Conservation (phyloP, 2,888 invertebrate genomes). For the Nomada ferruginata region DNA sequence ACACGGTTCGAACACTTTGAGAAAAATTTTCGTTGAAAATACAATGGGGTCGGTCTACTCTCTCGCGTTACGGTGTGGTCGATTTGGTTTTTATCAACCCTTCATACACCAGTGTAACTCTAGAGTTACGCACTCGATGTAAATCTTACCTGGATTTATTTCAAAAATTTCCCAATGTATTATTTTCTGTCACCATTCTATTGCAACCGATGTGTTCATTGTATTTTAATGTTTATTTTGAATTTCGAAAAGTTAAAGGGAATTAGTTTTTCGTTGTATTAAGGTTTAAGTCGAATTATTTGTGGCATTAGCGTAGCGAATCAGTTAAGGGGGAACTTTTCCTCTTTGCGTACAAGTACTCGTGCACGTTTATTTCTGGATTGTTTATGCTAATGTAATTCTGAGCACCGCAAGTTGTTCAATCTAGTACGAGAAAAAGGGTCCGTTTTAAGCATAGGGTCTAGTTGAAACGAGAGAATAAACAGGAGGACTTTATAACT, state of each 20-base stretch:
- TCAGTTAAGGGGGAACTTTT: background rate
- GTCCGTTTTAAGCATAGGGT: background rate
- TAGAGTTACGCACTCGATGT: too few species aligned
- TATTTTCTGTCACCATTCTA: too few species aligned
- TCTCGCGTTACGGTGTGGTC: background rate
- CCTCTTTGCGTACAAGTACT: background rate
- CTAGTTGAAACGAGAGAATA: slow-evolving; percentile 33
- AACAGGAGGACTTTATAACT: slow-evolving; percentile 66
- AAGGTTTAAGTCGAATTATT: too few species aligned
- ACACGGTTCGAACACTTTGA: slow-evolving; percentile 14
- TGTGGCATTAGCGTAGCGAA: too few species aligned
- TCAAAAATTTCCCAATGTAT: too few species aligned
- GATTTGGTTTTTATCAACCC: background rate
- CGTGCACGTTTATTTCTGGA: slow-evolving; percentile 3
- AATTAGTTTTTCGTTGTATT: too few species aligned
- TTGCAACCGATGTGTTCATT: too few species aligned
- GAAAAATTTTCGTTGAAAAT: slow-evolving; percentile 24
- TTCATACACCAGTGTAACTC: too few species aligned
- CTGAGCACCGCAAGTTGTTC: slow-evolving; percentile 9
- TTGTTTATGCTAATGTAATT: slow-evolving; percentile 5
- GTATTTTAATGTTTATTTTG: too few species aligned
- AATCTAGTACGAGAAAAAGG: slow-evolving; percentile 17
- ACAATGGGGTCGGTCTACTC: background rate
- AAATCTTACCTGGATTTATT: too few species aligned
- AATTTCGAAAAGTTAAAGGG: too few species aligned